phyloP scores from a whole-genome alignment of 2,888 invertebrate species.

The Drosophila mercatorum region DNA sequence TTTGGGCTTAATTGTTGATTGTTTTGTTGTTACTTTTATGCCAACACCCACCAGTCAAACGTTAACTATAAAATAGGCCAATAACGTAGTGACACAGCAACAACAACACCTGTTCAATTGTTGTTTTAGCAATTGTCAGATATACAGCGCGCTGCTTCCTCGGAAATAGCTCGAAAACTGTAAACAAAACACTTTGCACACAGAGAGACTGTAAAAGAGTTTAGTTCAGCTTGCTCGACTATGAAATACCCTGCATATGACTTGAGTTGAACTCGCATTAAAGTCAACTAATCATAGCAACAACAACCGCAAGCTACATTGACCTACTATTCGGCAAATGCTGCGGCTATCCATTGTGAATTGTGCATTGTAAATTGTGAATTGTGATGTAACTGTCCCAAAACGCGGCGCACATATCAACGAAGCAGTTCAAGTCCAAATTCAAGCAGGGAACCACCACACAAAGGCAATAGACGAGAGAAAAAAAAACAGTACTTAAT shows the following conservation, averaged over 20 bases:
- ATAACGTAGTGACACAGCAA: slow-evolving; percentile 43
- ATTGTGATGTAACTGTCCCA: slow-evolving; percentile 80
- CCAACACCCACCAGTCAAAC: slow-evolving; percentile 33
- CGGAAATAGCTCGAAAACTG: slow-evolving; percentile 34
- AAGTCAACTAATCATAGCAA: slow-evolving; percentile 60
- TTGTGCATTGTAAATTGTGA: slow-evolving; percentile 38
- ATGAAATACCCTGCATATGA: slow-evolving; percentile 23
- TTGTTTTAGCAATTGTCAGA: slow-evolving; percentile 32
- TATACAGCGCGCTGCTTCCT: slow-evolving; percentile 23
- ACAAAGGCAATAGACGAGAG: slow-evolving; percentile 44
- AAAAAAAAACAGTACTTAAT: slow-evolving; percentile 10
- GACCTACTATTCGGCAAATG: slow-evolving; percentile 75
- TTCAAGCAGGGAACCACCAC: slow-evolving; percentile 64
- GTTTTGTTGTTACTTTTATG: slow-evolving; percentile 7
- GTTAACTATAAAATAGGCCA: slow-evolving; percentile 51
- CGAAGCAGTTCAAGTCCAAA: slow-evolving; percentile 81
- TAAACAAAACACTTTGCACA: slow-evolving; percentile 32
- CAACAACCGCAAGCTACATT: slow-evolving; percentile 61
- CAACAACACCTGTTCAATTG: slow-evolving; percentile 31
- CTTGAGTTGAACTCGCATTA: slow-evolving; percentile 6
- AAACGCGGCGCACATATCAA: slow-evolving; percentile 78
- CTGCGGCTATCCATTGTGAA: slow-evolving; percentile 52
- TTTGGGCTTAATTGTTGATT: slow-evolving; percentile 10
- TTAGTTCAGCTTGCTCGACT: slow-evolving; percentile 11
- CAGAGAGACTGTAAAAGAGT: not conserved